Evolutionary conservation across 2,888 invertebrate species (phyloP).

Genomic region (Podabrus alpinus): DNA sequence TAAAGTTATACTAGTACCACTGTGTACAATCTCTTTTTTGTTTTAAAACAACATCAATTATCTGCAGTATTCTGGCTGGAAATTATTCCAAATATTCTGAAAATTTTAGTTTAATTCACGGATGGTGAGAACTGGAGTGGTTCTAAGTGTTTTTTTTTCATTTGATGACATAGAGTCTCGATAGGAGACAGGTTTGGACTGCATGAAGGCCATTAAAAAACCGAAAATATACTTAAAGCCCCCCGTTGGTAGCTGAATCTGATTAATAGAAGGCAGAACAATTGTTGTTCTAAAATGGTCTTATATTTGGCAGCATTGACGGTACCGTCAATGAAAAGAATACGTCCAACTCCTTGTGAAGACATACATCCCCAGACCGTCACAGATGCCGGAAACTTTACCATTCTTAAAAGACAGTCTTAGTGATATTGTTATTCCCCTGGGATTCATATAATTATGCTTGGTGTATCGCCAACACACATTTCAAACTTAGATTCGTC

Average conservation of each 20-base stretch:
- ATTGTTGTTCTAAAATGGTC: background rate
- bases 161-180: slow-evolving; percentile 11
- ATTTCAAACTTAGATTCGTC: no score
- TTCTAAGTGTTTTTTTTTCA: background rate
- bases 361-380: slow-evolving; percentile 25
- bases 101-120: background rate
- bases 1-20: no score
- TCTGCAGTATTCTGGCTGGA: no score
- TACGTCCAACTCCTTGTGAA: slow-evolving; percentile 11
- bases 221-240: background rate
- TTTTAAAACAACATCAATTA: no score
- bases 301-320: slow-evolving; percentile 20
- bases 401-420: slow-evolving; percentile 6
- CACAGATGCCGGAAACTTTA: slow-evolving; percentile 9
- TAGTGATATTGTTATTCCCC: no score
- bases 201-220: slow-evolving; percentile 3
- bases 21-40: no score
- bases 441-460: no score
- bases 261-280: background rate
- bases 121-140: background rate
- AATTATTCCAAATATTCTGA: no score
- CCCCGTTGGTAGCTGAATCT: background rate
- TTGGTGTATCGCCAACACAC: no score
- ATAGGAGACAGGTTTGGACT: slow-evolving; percentile 7
- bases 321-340: slow-evolving; percentile 24